phyloP scores from a whole-genome alignment of 1,140 invertebrate species.

The Macrobrachium rosenbergii region DNA sequence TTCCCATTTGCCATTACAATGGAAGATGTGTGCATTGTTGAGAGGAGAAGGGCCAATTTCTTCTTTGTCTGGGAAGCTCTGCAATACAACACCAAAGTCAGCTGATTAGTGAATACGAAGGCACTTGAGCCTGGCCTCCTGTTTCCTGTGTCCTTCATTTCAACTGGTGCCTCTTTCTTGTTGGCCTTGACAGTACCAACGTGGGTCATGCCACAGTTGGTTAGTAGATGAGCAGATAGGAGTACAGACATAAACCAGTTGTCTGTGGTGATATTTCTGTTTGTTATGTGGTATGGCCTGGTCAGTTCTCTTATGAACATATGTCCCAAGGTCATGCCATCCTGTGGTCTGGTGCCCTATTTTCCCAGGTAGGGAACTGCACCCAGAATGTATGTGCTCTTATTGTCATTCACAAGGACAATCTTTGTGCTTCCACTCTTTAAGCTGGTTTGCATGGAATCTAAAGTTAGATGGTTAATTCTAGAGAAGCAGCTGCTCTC shows the following conservation, averaged over 20 bases:
- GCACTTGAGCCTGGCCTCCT: slow-evolving; percentile 67
- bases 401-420: too few species aligned
- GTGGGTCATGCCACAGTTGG: slow-evolving; percentile 67
- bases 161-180: slow-evolving; percentile 70
- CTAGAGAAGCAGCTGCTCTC: slow-evolving; percentile 49
- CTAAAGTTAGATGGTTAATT: too few species aligned
- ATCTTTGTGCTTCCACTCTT: too few species aligned
- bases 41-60: slow-evolving; percentile 69
- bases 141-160: slow-evolving; percentile 56
- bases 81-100: slow-evolving; percentile 69
- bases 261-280: slow-evolving; percentile 65
- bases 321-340: too few species aligned
- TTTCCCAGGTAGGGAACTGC: too few species aligned
- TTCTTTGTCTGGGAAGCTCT: slow-evolving; percentile 68
- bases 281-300: slow-evolving; percentile 43
- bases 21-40: slow-evolving; percentile 68
- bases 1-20: too few species aligned
- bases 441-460: too few species aligned
- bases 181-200: slow-evolving; percentile 72
- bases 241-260: slow-evolving; percentile 65
- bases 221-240: slow-evolving; percentile 48
- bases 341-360: too few species aligned
- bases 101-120: slow-evolving; percentile 61
- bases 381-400: too few species aligned
- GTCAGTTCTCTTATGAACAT: slow-evolving; percentile 45